Percentiles rank a stretch among this genome's conserved stretches.
These are phyloP conservation scores for Synergus umbraculus DNA, from an alignment of 2,888 invertebrate genomes.

Conservation along the genomic window DNA sequence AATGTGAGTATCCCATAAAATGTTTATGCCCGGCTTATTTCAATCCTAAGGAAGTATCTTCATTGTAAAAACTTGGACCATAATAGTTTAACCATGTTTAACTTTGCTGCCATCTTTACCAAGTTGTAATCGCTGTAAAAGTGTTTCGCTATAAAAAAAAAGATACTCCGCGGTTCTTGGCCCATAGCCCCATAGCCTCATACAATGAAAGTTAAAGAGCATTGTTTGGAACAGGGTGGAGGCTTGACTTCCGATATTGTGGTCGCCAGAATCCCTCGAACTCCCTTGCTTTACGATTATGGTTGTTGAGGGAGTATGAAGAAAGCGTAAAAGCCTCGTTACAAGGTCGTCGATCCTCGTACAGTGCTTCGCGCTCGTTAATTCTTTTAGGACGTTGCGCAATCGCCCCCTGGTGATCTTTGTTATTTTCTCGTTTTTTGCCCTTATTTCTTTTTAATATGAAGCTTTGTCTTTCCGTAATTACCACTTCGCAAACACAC, in stretches of 20 bases:
- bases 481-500: constrained; percentile 38
- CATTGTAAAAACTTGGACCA: background rate
- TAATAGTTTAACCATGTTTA: constrained; percentile 2
- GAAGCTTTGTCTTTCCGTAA: constrained; percentile 28
- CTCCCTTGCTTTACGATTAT: constrained; percentile 54
- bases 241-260: constrained; percentile 29
- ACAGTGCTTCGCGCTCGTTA: constrained; percentile 39
- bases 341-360: constrained; percentile 55
- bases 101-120: background rate
- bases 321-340: constrained; percentile 59
- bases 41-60: background rate
- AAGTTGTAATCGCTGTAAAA: constrained; percentile 21
- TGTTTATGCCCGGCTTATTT: background rate
- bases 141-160: constrained; percentile 18
- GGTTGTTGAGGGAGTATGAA: constrained; percentile 56
- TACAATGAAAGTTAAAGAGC: constrained; percentile 17
- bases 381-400: constrained; percentile 26
- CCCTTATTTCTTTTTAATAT: constrained; percentile 27
- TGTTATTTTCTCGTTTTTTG: constrained; percentile 7
- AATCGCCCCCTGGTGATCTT: constrained; percentile 4
- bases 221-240: constrained; percentile 3
- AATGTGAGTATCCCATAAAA: background rate
- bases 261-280: constrained; percentile 4
- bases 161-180: background rate
- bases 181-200: constrained; percentile 5